phyloP scores from a whole-genome alignment of 2,888 invertebrate species.

The Leucophenga maculata region DNA sequence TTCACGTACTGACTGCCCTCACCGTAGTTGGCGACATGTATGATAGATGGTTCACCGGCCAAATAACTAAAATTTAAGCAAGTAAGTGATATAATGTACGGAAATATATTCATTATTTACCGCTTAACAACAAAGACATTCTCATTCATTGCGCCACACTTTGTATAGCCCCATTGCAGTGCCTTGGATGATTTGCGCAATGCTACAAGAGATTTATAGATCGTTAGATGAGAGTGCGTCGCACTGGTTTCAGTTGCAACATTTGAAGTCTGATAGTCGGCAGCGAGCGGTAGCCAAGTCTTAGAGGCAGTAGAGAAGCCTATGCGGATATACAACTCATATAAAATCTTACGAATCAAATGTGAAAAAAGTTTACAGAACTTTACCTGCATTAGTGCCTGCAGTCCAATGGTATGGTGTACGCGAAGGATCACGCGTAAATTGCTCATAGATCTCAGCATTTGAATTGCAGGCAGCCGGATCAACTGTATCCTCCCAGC shows the following conservation, averaged over 20 bases:
- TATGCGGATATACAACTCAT: too few species aligned
- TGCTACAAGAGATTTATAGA: conserved; percentile 75
- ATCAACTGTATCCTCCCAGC: conserved; percentile 75
- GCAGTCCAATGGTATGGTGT: conserved; percentile 78
- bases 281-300: conserved; percentile 72
- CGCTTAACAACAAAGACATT: conserved; percentile 62
- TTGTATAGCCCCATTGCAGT: conserved; percentile 57
- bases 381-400: conserved; percentile 63
- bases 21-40: conserved; percentile 55
- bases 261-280: conserved; percentile 76
- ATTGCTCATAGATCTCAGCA: conserved; percentile 74
- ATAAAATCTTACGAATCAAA: too few species aligned
- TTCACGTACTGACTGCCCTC: not conserved
- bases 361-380: too few species aligned
- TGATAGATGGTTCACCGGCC: conserved; percentile 43
- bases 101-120: conserved; percentile 41
- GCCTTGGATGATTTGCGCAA: conserved; percentile 64
- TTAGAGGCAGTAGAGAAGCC: conserved; percentile 69
- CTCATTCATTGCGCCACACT: conserved; percentile 57
- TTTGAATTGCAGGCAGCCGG: conserved; percentile 74
- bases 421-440: conserved; percentile 77
- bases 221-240: conserved; percentile 75
- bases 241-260: conserved; percentile 73
- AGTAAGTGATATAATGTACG: not conserved
- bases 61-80: conserved; percentile 42